Conservation (phyloP, 2,113 vertebrate species). For the Paratilapia polleni region DNA sequence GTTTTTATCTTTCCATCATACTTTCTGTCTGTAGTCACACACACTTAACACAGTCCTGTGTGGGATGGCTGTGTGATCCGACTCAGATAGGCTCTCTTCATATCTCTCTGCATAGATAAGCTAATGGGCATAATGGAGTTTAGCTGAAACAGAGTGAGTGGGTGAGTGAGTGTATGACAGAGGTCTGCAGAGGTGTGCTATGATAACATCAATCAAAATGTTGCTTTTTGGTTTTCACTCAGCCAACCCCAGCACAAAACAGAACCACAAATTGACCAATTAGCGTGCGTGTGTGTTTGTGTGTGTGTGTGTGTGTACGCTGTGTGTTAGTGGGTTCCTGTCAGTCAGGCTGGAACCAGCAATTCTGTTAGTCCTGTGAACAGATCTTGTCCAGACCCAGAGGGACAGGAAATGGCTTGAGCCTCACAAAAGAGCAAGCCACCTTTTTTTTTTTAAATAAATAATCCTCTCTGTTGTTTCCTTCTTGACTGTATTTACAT, state of each 20-base stretch:
- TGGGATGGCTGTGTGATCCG: neutral
- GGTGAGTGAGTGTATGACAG: conserved; percentile 7
- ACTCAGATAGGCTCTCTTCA: conserved; percentile 1
- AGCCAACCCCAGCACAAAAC: neutral
- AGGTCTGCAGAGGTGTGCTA: neutral
- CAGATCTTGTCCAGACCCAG: neutral
- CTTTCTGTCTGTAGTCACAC: too few species aligned
- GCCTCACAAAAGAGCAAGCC: neutral
- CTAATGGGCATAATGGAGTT: conserved; percentile 46
- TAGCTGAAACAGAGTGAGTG: conserved; percentile 15
- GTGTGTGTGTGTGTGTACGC: too few species aligned
- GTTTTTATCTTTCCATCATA: neutral
- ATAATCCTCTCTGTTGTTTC: neutral
- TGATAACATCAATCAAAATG: neutral
- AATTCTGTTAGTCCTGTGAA: neutral
- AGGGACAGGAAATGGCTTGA: neutral
- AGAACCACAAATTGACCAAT: neutral
- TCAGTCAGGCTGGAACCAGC: neutral
- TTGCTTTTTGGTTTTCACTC: neutral
- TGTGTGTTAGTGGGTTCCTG: neutral
- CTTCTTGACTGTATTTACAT: neutral
- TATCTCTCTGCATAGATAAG: conserved; percentile 26
- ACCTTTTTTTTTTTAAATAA: neutral
- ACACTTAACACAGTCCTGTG: neutral
- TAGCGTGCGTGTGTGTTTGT: fast-evolving